Evolutionary conservation across 2,797 vertebrate genomes (phyloP).

Genomic region (Coccyzus lansbergi): DNA sequence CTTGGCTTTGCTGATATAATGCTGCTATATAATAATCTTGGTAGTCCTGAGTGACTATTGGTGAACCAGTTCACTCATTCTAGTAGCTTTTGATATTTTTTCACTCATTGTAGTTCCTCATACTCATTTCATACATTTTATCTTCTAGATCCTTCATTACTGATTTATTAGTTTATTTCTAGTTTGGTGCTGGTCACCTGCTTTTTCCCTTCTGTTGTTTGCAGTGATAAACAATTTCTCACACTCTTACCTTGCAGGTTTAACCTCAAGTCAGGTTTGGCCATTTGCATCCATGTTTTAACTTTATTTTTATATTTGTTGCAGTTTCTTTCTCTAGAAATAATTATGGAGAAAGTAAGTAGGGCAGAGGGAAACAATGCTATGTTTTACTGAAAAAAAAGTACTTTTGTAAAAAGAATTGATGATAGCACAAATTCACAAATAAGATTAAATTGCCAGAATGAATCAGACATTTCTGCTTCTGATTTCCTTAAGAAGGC

Average conservation of each 20-base stretch:
- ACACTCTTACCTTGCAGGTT: not conserved
- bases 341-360: not conserved
- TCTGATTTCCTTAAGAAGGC: not conserved
- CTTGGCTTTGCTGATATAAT: not conserved
- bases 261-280: not conserved
- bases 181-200: not conserved
- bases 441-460: not conserved
- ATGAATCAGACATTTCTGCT: not conserved
- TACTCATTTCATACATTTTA: not conserved
- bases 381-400: not conserved
- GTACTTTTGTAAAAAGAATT: not conserved
- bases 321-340: not conserved
- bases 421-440: not conserved
- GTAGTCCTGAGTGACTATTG: rapidly evolving
- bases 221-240: not conserved
- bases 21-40: not conserved
- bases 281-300: not conserved
- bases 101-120: not conserved
- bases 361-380: not conserved
- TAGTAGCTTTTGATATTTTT: not conserved
- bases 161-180: not conserved
- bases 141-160: not conserved
- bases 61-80: not conserved
- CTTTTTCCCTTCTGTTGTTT: not conserved
- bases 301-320: not conserved